Base-by-base conservation (phyloP, 2,797 vertebrate genomes). In the Podarcis lilfordi region DNA sequence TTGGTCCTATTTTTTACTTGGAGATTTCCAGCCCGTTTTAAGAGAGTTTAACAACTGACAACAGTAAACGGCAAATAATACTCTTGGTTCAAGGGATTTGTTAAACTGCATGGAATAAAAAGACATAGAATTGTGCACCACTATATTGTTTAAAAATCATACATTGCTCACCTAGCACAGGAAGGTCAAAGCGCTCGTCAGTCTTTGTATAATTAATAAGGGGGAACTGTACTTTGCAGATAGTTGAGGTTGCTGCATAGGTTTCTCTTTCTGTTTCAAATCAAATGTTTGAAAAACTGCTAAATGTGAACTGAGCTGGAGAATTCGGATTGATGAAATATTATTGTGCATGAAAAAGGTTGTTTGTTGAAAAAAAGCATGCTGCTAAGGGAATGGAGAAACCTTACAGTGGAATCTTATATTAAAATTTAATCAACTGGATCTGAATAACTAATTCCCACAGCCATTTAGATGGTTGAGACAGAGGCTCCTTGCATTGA, bases 1-100 rank as follows among this genome's bases (percentile, higher is more conserved):
- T 15, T 84, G 50, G 19, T 74, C 92, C 92, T 89, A 88, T 91
- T 90, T 91, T 23, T 90, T 43, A 90, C 61, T 64, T 90, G 89
- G 86, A 82, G 72, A 61, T 90, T 88, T 10, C 90, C 50, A 35
- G 6, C 4, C 37, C 81, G 2, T 19, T 92, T 74, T 72, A 91
- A 78, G 55, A 29, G 23, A 74, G 55, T 61, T 72, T n/a, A 74
- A 25, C 43, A 72, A 9, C 3, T 50, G 43, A 84, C 32, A 87
- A 84, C 61, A 21, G 2, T 83, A 50, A 86, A 43, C 43, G 2
- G 4, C 0, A 69, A 23, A 80, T 61, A 68, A 66, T 66, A 64
- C 50, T 80, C 74, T 80, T 17, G 35, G 35, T 81, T 78, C 72
- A 84, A 25, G 77, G 71, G 78, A 0, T 45, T 71, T 29, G 37